phyloP scores from a whole-genome alignment of 2,888 invertebrate species.

The Lissocephala sabroskyi region DNA sequence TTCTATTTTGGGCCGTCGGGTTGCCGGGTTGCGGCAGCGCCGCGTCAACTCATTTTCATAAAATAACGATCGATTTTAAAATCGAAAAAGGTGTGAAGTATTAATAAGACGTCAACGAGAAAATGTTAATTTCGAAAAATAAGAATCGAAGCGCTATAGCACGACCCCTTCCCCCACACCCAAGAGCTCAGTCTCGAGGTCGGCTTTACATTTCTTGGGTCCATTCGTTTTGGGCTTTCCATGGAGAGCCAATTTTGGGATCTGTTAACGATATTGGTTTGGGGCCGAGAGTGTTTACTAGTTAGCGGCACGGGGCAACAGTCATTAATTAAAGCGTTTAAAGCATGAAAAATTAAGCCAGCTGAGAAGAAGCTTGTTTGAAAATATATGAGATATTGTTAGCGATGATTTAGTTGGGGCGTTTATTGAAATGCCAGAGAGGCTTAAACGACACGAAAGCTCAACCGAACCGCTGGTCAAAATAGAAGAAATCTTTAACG shows the following conservation, averaged over 20 bases:
- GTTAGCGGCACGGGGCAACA: slow-evolving; percentile 15
- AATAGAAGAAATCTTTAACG: too few relatives aligned
- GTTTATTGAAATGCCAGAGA: too few relatives aligned
- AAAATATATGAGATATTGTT: too few relatives aligned
- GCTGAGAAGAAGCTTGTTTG: too few relatives aligned
- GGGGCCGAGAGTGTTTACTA: slow-evolving; percentile 6
- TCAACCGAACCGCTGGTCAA: too few relatives aligned
- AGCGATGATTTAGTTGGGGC: too few relatives aligned
- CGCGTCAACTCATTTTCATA: slow-evolving; percentile 58
- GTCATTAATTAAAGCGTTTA: slow-evolving; percentile 12
- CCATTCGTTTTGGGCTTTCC: slow-evolving; percentile 16
- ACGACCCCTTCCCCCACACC: too few relatives aligned
- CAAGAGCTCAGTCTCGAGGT: slow-evolving; percentile 9
- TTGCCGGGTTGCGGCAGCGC: slow-evolving; percentile 15
- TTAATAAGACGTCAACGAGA: slow-evolving; percentile 64
- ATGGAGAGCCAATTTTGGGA: neutral
- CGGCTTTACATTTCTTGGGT: slow-evolving; percentile 19
- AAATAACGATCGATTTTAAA: slow-evolving; percentile 59
- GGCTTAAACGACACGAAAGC: too few relatives aligned
- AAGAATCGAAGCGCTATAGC: slow-evolving; percentile 13
- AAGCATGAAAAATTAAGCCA: slow-evolving; percentile 1
- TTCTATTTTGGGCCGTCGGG: slow-evolving; percentile 13
- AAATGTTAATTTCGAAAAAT: slow-evolving; percentile 55
- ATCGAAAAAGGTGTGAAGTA: slow-evolving; percentile 60
- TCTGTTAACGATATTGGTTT: neutral